phyloP scores from a whole-genome alignment of 2,888 invertebrate genomes.

The Erebia ligea region DNA sequence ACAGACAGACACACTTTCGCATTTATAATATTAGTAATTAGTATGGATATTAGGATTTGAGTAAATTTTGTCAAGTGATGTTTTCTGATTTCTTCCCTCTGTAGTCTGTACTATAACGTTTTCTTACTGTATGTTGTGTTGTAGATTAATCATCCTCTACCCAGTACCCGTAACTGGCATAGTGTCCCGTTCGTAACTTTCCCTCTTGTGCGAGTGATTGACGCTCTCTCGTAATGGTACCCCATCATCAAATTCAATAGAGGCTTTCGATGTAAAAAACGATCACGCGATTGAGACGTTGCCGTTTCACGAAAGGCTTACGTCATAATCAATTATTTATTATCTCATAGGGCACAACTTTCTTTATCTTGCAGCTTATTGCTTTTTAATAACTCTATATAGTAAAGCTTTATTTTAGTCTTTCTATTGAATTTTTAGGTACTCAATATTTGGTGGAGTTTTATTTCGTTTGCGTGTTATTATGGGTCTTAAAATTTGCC shows the following conservation, averaged over 20 bases:
- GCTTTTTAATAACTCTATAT: constrained; percentile 22
- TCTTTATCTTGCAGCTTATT: constrained; percentile 19
- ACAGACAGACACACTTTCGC: too few relatives aligned
- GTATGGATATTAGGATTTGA: too few relatives aligned
- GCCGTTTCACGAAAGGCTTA: constrained; percentile 61
- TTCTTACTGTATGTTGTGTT: not conserved
- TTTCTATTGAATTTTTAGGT: not conserved
- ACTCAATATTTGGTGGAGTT: not conserved
- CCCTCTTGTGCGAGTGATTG: constrained; percentile 74
- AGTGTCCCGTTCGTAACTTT: constrained; percentile 53
- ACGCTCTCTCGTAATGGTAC: constrained; percentile 66
- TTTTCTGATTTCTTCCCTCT: too few relatives aligned
- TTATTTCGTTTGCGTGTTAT: not conserved
- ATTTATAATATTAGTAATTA: too few relatives aligned
- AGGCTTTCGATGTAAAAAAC: constrained; percentile 64
- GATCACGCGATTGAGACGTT: constrained; percentile 71
- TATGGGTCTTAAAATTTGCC: not conserved
- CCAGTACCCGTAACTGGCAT: constrained; percentile 25
- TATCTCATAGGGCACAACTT: constrained; percentile 33
- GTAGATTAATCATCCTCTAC: constrained; percentile 13
- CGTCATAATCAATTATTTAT: constrained; percentile 55
- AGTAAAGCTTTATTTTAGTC: not conserved
- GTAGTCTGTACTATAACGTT: not conserved
- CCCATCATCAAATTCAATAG: constrained; percentile 65
- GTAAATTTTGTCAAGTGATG: too few relatives aligned